These are phyloP conservation scores for Melanogrammus aeglefinus DNA, from an alignment of 2,797 vertebrate genomes.

Conservation along the genomic window DNA sequence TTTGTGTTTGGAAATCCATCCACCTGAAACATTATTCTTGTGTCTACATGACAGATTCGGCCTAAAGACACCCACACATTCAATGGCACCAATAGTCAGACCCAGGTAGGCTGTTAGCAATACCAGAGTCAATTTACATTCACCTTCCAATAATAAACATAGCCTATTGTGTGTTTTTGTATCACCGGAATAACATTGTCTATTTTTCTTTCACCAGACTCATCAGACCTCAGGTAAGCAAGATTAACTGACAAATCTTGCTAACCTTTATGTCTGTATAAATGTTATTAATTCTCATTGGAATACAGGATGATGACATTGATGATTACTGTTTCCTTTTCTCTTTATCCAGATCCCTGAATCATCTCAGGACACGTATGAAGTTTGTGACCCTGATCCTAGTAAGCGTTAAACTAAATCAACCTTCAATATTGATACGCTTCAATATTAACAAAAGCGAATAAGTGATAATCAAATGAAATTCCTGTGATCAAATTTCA, in stretches of 20 bases:
- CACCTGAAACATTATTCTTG: not conserved
- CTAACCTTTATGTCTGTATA: not conserved
- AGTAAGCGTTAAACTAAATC: conserved; percentile 55
- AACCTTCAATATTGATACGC: no score
- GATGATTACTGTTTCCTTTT: not conserved
- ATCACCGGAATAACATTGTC: conserved; percentile 5
- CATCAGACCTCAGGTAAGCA: conserved; percentile 31
- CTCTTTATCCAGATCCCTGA: conserved; percentile 59
- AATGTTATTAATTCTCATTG: not conserved
- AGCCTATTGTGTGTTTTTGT: not conserved
- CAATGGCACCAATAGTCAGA: conserved; percentile 59
- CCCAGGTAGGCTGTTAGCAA: conserved; percentile 56
- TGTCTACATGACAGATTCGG: not conserved
- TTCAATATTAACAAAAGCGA: not conserved
- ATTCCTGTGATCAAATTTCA: not conserved
- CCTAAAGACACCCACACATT: not conserved
- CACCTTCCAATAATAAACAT: not conserved
- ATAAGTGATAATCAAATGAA: no score
- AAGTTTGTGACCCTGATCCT: conserved; percentile 46
- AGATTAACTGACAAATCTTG: not conserved
- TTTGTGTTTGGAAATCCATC: not conserved
- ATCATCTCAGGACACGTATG: conserved; percentile 38
- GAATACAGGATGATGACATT: not conserved
- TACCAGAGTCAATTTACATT: not conserved
- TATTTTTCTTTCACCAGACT: conserved; percentile 43